Evolutionary conservation across 2,113 vertebrate species (phyloP).

Genomic region (Campylomormyrus numenius): DNA sequence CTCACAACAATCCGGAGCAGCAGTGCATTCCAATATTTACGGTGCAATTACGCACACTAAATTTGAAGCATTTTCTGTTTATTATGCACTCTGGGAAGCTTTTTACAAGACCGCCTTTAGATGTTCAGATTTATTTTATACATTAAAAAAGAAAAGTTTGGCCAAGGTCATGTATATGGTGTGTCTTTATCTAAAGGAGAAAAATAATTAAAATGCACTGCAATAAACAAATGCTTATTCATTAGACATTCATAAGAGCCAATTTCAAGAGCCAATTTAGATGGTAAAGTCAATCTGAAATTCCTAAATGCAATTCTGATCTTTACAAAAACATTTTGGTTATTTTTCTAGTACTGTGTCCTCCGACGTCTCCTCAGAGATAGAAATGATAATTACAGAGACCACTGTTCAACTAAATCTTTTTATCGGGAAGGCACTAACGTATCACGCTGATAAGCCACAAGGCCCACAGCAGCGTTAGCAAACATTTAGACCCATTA

Average conservation of each 20-base stretch:
- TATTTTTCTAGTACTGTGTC: neutral
- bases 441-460: neutral
- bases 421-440: neutral
- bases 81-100: neutral
- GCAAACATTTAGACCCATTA: neutral
- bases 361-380: neutral
- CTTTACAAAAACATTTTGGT: neutral
- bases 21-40: conserved; percentile 23
- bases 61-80: neutral
- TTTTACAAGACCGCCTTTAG: neutral
- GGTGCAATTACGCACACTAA: conserved; percentile 27
- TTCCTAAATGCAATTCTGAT: neutral
- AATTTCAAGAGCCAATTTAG: neutral
- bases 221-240: neutral
- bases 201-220: neutral
- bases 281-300: neutral
- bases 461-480: neutral
- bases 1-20: conserved; percentile 20
- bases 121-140: neutral
- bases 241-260: neutral
- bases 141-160: neutral
- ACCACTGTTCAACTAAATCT: neutral
- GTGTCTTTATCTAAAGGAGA: neutral
- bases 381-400: neutral
- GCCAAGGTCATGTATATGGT: neutral